phyloP scores from a whole-genome alignment of 2,113 vertebrate species.

The Zosterops lateralis region DNA sequence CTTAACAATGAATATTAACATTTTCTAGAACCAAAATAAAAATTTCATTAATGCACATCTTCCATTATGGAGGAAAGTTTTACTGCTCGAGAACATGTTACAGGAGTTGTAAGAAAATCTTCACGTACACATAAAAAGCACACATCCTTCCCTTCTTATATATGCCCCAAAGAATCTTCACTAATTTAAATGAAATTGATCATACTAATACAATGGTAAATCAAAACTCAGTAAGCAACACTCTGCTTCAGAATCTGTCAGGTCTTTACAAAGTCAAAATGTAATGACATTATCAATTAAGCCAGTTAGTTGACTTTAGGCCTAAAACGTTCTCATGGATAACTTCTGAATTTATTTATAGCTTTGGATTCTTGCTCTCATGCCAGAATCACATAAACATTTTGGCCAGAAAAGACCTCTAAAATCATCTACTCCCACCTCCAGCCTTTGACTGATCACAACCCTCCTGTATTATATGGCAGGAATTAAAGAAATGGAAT shows the following conservation, averaged over 20 bases:
- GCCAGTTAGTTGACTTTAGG: neutral
- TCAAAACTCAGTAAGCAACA: neutral
- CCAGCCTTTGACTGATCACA: neutral
- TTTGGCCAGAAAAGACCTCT: neutral
- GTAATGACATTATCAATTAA: neutral
- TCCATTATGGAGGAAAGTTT: neutral
- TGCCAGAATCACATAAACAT: neutral
- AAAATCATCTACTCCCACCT: neutral
- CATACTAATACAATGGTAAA: neutral
- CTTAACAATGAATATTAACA: neutral
- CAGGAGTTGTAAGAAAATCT: neutral
- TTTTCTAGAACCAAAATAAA: neutral
- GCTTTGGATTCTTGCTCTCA: neutral
- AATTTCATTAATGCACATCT: neutral
- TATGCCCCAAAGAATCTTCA: neutral
- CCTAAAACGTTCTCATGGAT: conserved; percentile 17
- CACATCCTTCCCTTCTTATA: neutral
- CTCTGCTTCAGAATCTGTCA: neutral
- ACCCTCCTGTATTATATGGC: neutral
- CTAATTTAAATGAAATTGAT: neutral
- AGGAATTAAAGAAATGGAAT: conserved; percentile 50
- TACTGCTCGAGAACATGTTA: neutral
- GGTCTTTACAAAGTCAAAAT: conserved; percentile 1
- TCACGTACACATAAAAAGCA: neutral
- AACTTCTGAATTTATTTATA: conserved; percentile 33